Evolutionary conservation across 2,888 invertebrate genomes (phyloP).

Genomic region (Chloroclystis v-ata): DNA sequence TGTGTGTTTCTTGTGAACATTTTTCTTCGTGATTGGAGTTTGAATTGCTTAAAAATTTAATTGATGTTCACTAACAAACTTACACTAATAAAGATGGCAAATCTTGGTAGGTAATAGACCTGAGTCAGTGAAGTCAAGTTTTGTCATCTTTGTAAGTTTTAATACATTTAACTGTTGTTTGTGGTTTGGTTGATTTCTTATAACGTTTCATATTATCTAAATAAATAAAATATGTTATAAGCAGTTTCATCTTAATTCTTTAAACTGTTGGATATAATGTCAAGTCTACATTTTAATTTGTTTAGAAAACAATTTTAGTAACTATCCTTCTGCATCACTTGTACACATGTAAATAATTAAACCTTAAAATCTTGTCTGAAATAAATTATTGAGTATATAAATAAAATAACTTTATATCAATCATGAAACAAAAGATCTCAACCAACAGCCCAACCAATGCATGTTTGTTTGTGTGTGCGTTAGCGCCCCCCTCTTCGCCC

Average conservation of each 20-base stretch:
- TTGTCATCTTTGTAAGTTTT: constrained; percentile 10
- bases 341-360: too few relatives aligned
- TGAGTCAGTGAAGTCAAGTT: background rate
- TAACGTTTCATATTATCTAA: background rate
- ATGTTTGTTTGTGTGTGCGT: constrained; percentile 42
- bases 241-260: too few relatives aligned
- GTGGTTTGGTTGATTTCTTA: constrained; percentile 13
- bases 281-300: too few relatives aligned
- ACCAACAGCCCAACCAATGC: constrained; percentile 32
- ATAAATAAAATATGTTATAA: too few relatives aligned
- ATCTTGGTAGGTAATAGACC: background rate
- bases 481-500: constrained; percentile 47
- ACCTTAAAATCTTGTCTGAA: too few relatives aligned
- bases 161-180: constrained; percentile 17
- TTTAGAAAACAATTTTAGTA: too few relatives aligned
- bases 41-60: constrained; percentile 19
- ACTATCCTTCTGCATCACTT: too few relatives aligned
- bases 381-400: too few relatives aligned
- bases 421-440: constrained; percentile 1
- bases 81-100: constrained; percentile 13
- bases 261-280: too few relatives aligned
- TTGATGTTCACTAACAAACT: constrained; percentile 28
- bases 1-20: constrained; percentile 34
- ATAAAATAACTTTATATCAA: too few relatives aligned
- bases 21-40: constrained; percentile 19